These are phyloP conservation scores for Actinernus sp. DNA, from an alignment of 92 coral and sea anemone species.

Conservation along the genomic window DNA sequence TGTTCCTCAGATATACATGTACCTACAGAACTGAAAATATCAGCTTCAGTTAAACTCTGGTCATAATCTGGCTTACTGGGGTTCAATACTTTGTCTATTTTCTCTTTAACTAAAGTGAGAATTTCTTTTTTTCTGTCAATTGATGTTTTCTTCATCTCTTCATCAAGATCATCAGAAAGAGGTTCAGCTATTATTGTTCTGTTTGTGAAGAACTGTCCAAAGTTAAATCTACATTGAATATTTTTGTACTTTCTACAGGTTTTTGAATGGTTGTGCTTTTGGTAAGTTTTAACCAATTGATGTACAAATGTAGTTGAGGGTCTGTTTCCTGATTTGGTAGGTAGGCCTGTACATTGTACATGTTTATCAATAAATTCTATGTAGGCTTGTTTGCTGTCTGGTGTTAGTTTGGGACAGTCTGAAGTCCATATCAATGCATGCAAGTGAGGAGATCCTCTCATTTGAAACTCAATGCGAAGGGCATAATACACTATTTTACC, in stretches of 20 bases:
- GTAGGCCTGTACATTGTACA: constrained; percentile 55
- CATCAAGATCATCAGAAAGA: constrained; percentile 40
- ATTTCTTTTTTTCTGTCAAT: constrained; percentile 19
- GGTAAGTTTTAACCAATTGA: constrained; percentile 40
- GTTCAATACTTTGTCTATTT: constrained; percentile 30
- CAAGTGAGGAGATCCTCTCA: constrained; percentile 60
- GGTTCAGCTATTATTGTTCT: constrained; percentile 58
- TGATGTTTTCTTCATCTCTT: constrained; percentile 5
- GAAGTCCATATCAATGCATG: constrained; percentile 59
- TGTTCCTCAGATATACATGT: constrained; percentile 61
- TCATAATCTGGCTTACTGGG: constrained; percentile 37
- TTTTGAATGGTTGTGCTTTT: constrained; percentile 33
- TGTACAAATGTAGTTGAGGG: constrained; percentile 32
- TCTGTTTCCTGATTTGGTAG: constrained; percentile 33
- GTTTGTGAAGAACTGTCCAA: constrained; percentile 45
- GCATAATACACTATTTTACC: constrained; percentile 62
- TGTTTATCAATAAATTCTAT: constrained; percentile 60
- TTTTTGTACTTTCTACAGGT: constrained; percentile 29
- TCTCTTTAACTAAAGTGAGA: constrained; percentile 30
- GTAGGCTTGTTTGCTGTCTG: constrained; percentile 28
- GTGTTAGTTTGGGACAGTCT: constrained; percentile 35
- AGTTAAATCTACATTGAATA: constrained; percentile 40
- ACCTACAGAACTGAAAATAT: constrained; percentile 34
- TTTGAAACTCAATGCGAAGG: constrained; percentile 46
- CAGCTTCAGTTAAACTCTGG: constrained; percentile 13